Base-by-base conservation (phyloP, 2,113 vertebrate genomes). In the Brevimyrus niger region DNA sequence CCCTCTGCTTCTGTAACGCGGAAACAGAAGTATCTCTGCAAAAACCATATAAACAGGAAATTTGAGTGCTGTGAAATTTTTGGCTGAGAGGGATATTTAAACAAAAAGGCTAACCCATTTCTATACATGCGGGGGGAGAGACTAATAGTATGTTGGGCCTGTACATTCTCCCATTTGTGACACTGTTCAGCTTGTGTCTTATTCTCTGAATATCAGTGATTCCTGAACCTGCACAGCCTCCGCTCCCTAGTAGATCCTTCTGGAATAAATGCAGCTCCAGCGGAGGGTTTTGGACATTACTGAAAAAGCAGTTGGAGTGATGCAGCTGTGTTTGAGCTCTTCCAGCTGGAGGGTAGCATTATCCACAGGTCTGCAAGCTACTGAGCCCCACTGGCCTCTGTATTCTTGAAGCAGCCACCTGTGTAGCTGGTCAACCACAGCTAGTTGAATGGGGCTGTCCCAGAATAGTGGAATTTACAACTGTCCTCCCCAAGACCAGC, bases 291-390 rank as follows among this genome's bases (percentile, higher is more conserved):
- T 46, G 87, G 90, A 90, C 90, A 94, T 92, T 91, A 90, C 92
- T 90, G 48, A 91, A 84, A 91, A 53, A 38, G 87, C 93, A 92
- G 90, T 55, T 92, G 84, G 87, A 89, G 89, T 69, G 61, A 91
- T 35, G 21, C 88, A 82, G 65, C 86, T 91, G 53, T 87, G 90
- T 90, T 96, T 94, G 96, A 93, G 96, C 95, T 19, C 95, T 94
- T 91, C 96, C 97, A 89, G 96, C 94, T 21, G 96, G 96, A 91
- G 96, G 94, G 94, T 96, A 96, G 93, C 96, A 96, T 93, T 96
- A 96, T 86, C 96, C 93, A 92, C 95, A 96, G 94, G 95, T 96
- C 86, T 95, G 93, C 90, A 96, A 91, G 90, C 95, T 95, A 93
- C 96, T 96, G 90, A 95, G 94, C 61, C 96, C 95, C 0, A 94